Base-by-base conservation (phyloP, 1,140 invertebrate genomes). In the Drosophila subpulchrella region DNA sequence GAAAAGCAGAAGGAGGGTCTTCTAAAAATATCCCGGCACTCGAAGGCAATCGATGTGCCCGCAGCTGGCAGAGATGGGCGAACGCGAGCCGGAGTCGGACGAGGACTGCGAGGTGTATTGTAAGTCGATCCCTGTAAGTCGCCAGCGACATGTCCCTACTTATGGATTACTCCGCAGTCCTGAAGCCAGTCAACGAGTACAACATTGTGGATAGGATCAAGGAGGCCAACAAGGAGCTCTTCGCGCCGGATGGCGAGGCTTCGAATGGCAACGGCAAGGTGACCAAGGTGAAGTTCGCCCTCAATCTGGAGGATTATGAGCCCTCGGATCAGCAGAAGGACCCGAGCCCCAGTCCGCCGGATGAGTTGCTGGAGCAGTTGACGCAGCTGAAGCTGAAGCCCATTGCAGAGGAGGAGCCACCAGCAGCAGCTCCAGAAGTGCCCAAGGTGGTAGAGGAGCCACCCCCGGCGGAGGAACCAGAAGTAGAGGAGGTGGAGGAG, bases 81-180 rank as follows among this genome's bases (percentile, higher is more conserved):
- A 98, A 91, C 98, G 98, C 91, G 97, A 98, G 90, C 93, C 97
- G 39, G 97, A 98, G 92, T 97, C 97, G 62, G 98, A 98, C 91
- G 97, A 98, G 62, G 98, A 98, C 90, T 98, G 97, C 97, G 98
- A 98, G 91, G 91, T 92, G 55, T 92, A 92, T 67, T 92, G 91
- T 92, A 81, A 92, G 71, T 78, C 15, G 59, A 15, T 57, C 7
- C 17, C 10, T 65, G 36, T 27, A 27, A 8, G 17, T 34, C n/a
- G 24, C 8, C 15, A 56, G 15, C n/a, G 70, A 54, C 41, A 81
- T 88, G 84, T 72, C 83, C 34, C 60, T 89, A 55, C 62, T 89
- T 34, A 67, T 84, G 67, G 73, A 89, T 85, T 78, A 79, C 58
- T 63, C 65, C 62, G 66, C 85, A 92, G 91, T 92, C 62, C 74